These are phyloP conservation scores for Cecropterus lyciades DNA, from an alignment of 1,140 invertebrate species.

Conservation along the genomic window DNA sequence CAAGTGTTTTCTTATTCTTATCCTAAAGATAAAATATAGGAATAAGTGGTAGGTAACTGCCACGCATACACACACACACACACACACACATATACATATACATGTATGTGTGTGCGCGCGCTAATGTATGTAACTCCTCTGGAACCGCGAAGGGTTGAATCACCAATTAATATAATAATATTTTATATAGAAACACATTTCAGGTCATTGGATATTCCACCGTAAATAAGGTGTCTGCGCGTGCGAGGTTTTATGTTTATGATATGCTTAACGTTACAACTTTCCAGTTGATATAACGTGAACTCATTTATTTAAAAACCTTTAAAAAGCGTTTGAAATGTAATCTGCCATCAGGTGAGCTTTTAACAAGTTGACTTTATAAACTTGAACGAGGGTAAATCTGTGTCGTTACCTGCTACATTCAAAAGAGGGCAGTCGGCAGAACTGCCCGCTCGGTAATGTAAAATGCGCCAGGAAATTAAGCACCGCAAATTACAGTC, in stretches of 20 bases:
- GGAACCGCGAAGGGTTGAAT: no score
- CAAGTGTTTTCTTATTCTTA: no score
- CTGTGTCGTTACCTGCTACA: conserved; percentile 28
- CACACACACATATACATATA: no score
- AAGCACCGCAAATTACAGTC: conserved; percentile 19
- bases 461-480: conserved; percentile 33
- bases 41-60: no score
- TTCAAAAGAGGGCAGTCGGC: conserved; percentile 8
- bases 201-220: not conserved
- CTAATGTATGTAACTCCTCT: no score
- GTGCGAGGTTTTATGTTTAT: not conserved
- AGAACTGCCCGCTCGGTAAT: conserved; percentile 28
- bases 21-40: no score
- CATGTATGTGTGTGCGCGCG: no score
- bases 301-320: conserved; percentile 2
- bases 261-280: not conserved
- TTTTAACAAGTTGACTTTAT: conserved; percentile 25
- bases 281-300: not conserved
- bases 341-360: conserved; percentile 26
- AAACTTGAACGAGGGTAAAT: conserved; percentile 32
- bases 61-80: no score
- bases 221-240: not conserved
- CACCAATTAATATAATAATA: no score
- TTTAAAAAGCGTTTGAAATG: conserved; percentile 11
- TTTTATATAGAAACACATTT: no score